phyloP scores from a whole-genome alignment of 2,888 invertebrate species.

The Subacronicta megacephala region DNA sequence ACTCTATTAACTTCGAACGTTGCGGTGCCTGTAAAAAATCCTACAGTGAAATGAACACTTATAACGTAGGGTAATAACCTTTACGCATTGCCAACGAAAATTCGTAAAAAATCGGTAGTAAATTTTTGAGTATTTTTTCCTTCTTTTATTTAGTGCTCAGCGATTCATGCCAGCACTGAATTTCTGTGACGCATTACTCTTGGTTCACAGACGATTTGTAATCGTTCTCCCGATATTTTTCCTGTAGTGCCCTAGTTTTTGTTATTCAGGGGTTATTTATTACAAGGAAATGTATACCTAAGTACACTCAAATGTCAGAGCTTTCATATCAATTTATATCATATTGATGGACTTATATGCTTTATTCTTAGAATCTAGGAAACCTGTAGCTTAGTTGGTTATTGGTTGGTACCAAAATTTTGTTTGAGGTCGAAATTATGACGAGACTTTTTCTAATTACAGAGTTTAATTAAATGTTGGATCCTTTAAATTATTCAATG shows the following conservation, averaged over 20 bases:
- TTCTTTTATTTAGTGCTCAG: slow-evolving; percentile 54
- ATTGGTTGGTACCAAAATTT: too few species aligned
- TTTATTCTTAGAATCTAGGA: not conserved
- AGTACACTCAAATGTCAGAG: slow-evolving; percentile 16
- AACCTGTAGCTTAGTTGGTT: too few species aligned
- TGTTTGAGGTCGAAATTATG: too few species aligned
- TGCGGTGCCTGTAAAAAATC: slow-evolving; percentile 47
- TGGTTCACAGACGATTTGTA: slow-evolving; percentile 54
- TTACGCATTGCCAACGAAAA: slow-evolving; percentile 53
- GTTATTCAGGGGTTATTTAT: slow-evolving; percentile 51
- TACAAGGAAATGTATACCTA: slow-evolving; percentile 43
- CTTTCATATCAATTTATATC: slow-evolving; percentile 9
- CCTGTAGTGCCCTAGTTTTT: slow-evolving; percentile 49
- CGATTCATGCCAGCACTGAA: slow-evolving; percentile 59
- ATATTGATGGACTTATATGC: not conserved
- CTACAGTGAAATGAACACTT: slow-evolving; percentile 54
- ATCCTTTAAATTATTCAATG: too few species aligned
- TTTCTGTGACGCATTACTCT: slow-evolving; percentile 57
- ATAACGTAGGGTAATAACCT: slow-evolving; percentile 51
- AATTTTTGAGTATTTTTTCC: slow-evolving; percentile 53
- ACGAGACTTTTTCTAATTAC: too few species aligned
- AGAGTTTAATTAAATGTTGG: too few species aligned
- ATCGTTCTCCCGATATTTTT: slow-evolving; percentile 55
- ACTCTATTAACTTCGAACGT: slow-evolving; percentile 58
- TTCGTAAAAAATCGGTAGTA: slow-evolving; percentile 51